Evolutionary conservation across 2,113 vertebrate species (phyloP).

Genomic region (Oxyruncus cristatus): DNA sequence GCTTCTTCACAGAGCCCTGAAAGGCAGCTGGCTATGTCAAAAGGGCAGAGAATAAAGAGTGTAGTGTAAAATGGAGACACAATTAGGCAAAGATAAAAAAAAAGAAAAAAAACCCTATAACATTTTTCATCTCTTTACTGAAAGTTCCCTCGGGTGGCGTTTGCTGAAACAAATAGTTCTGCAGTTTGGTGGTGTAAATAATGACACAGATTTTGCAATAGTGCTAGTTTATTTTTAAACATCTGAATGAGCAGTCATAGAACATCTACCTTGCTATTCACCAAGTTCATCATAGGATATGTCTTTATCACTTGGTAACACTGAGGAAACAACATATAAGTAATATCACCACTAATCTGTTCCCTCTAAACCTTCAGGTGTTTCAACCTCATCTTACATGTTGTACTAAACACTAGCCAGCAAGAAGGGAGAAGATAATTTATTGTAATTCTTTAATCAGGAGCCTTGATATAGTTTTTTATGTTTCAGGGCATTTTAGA

Average conservation of each 20-base stretch:
- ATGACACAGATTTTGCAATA: not conserved
- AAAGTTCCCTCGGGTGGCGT: conserved; percentile 9
- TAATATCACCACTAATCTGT: not conserved
- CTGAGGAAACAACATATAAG: not conserved
- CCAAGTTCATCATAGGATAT: not conserved
- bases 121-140: conserved; percentile 23
- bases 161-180: conserved; percentile 35
- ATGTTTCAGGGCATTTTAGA: not conserved
- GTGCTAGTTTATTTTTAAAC: conserved; percentile 8
- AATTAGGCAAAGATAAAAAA: conserved; percentile 64
- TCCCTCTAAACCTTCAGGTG: not conserved
- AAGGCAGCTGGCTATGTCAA: conserved; percentile 79
- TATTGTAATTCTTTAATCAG: not conserved
- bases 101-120: conserved; percentile 28
- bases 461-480: not conserved
- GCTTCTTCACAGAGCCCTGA: conserved; percentile 66
- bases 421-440: not conserved
- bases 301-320: not conserved
- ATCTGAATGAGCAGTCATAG: not conserved
- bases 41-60: conserved; percentile 79
- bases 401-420: not conserved
- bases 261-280: not conserved
- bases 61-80: conserved; percentile 73
- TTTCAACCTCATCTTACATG: not conserved
- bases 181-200: conserved; percentile 22